phyloP scores from a whole-genome alignment of 2,888 invertebrate genomes.

The Mythimna ferrago region DNA sequence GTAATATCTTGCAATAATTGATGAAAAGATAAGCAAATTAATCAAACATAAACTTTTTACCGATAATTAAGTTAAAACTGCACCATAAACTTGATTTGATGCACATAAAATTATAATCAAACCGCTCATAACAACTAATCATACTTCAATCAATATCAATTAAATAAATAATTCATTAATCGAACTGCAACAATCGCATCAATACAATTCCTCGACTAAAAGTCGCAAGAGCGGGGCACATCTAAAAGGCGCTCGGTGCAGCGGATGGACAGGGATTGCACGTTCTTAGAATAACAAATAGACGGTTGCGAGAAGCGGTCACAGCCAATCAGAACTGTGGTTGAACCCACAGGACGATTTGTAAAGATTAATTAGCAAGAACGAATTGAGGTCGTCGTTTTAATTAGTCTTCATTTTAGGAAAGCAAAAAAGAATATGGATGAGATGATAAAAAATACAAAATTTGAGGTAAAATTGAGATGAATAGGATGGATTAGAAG shows the following conservation, averaged over 20 bases:
- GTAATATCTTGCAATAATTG: background rate
- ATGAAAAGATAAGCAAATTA: constrained; percentile 28
- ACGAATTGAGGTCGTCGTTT: constrained; percentile 62
- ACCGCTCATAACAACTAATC: constrained; percentile 36
- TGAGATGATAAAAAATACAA: constrained; percentile 41
- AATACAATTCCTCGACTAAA: constrained; percentile 56
- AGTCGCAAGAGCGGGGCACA: constrained; percentile 62
- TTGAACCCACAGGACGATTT: constrained; percentile 72
- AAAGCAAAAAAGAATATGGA: constrained; percentile 43
- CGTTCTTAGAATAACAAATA: constrained; percentile 82
- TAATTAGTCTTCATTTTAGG: constrained; percentile 58
- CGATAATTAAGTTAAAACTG: constrained; percentile 41
- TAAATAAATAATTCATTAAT: constrained; percentile 67
- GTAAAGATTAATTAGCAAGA: constrained; percentile 83
- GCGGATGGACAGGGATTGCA: constrained; percentile 81
- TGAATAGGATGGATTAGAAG: constrained; percentile 14
- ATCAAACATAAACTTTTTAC: constrained; percentile 20
- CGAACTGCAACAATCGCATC: constrained; percentile 49
- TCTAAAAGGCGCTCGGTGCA: constrained; percentile 78
- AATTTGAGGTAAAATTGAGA: constrained; percentile 23
- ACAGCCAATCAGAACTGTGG: constrained; percentile 78
- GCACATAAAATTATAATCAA: constrained; percentile 42
- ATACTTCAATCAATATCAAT: constrained; percentile 44
- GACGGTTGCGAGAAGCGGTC: constrained; percentile 71
- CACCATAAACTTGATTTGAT: constrained; percentile 29